phyloP scores from a whole-genome alignment of 2,888 invertebrate genomes.

The Ophion obscuratus region DNA sequence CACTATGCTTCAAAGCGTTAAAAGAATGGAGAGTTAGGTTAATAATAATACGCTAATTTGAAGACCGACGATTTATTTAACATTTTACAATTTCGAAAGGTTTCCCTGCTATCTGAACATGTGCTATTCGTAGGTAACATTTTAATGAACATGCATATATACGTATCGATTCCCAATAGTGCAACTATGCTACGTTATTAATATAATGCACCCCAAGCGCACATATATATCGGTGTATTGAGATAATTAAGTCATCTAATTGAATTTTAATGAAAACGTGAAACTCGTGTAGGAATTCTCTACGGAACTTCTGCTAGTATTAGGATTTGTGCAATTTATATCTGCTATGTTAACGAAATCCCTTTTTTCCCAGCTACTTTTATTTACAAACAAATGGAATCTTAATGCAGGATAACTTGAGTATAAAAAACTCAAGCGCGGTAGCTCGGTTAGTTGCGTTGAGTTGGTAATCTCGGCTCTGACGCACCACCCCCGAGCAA shows the following conservation, averaged over 20 bases:
- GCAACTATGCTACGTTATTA: not conserved
- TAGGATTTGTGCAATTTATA: not conserved
- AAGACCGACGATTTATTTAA: too few species aligned
- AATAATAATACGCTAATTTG: too few species aligned
- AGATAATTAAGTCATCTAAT: not conserved
- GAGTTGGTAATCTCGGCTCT: not conserved
- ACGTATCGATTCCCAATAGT: not conserved
- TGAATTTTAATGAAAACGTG: not conserved
- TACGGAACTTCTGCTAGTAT: not conserved
- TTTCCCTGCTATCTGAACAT: too few species aligned
- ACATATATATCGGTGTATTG: not conserved
- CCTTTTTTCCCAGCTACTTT: not conserved
- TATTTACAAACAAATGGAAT: not conserved
- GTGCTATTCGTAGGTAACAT: too few species aligned
- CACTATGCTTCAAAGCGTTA: too few species aligned
- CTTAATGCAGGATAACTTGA: not conserved
- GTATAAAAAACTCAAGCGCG: not conserved
- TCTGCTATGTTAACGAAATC: not conserved
- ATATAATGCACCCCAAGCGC: not conserved
- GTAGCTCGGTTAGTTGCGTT: not conserved
- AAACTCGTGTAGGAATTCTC: not conserved
- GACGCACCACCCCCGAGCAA: too few species aligned
- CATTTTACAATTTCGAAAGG: too few species aligned
- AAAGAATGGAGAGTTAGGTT: too few species aligned
- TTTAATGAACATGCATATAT: not conserved